Conservation (phyloP, 2,797 vertebrate genomes). For the Danio choprae region DNA sequence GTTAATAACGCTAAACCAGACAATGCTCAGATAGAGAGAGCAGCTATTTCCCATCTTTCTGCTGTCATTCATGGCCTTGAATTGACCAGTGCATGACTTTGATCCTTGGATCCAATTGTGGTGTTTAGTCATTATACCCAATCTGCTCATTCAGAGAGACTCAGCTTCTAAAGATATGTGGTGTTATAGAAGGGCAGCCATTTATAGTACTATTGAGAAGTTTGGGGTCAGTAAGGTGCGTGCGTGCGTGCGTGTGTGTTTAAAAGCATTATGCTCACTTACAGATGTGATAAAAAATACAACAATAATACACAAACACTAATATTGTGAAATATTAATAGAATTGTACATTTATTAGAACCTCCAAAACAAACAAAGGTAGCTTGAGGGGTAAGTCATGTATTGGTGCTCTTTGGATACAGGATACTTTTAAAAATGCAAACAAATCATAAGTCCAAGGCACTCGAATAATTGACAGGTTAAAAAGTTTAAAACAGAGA, state of each 20-base stretch:
- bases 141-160: constrained; percentile 35
- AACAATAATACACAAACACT: no score
- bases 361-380: no score
- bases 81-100: constrained; percentile 4
- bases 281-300: background rate
- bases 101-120: constrained; percentile 7
- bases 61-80: constrained; percentile 38
- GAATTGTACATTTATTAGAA: no score
- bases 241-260: background rate
- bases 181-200: background rate
- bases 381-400: no score
- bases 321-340: no score
- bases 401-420: no score
- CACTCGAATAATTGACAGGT: no score
- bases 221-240: background rate
- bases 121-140: constrained; percentile 14
- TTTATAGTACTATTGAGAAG: background rate
- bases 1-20: constrained; percentile 43
- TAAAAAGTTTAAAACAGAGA: no score
- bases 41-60: constrained; percentile 46
- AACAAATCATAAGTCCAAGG: no score
- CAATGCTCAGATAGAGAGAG: background rate
- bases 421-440: no score
- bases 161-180: background rate
- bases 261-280: background rate